Evolutionary conservation across 1,140 invertebrate genomes (phyloP), one percentile per base, ranked within the genome.

Genomic region (Drosophila rhopaloa): DNA sequence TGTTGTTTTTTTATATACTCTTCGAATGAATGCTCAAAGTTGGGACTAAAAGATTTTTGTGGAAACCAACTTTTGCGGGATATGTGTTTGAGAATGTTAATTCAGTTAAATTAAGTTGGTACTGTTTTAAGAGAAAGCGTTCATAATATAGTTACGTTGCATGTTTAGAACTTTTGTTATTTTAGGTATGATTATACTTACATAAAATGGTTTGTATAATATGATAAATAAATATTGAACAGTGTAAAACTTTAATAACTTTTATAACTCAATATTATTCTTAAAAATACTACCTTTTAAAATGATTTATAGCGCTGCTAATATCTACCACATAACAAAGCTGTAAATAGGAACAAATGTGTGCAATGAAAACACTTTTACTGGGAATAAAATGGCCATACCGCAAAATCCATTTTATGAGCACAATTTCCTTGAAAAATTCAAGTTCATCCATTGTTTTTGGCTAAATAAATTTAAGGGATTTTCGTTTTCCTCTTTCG

Each of bases 31-130:
- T 24, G 29, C 38, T 24, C 19, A 50, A 72, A 72, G 68, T 72
- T 71, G 32, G 51, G 44, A 41, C 65, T 41, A 38, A 71, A 58
- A 71, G 65, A 71, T 71, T 71, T 48, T 71, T 71, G 67, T 43
- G 65, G 29, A 2, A 38, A 19, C 32, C 27, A 66, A 27, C 27
- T 40, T 55, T 40, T 57, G 66, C 14, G 66, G 47, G 13, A n/a
- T 40, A 40, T 55, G 61, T 67, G 16, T 24, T 3, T 24, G 44
- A 44, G 5, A 41, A 71, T 58, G 19, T 43, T 72, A 72, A 72
- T 72, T 72, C n/a, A 71, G 68, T 72, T 47, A 24, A 24, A 24
- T 24, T 9, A n/a, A 54, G 48, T 47, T 53, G 27, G 19, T 8
- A 37, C 24, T 37, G 11, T 48, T 16, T 27, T 7, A 19, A 44